phyloP scores from a whole-genome alignment of 2,888 invertebrate species.

The Nymphalis c-album region DNA sequence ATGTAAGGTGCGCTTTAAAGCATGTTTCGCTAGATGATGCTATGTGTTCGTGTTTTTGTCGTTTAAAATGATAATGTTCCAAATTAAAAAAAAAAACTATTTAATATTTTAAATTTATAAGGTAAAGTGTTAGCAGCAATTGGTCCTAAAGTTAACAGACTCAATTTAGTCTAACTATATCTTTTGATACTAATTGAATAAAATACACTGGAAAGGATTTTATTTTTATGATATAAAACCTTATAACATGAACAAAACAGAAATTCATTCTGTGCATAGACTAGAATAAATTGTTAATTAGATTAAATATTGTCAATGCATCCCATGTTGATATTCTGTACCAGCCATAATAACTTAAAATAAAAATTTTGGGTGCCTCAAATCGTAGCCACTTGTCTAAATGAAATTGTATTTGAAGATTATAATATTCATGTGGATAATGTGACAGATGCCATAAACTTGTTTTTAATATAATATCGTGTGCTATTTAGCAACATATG shows the following conservation, averaged over 20 bases:
- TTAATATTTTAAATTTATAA: not conserved
- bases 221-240: not conserved
- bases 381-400: too few species aligned
- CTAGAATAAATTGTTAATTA: too few species aligned
- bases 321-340: too few species aligned
- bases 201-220: not conserved
- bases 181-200: conserved; percentile 10
- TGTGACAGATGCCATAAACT: too few species aligned
- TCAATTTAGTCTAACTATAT: conserved; percentile 3
- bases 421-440: too few species aligned
- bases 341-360: too few species aligned
- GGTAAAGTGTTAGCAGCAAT: not conserved
- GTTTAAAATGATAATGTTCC: not conserved
- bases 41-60: conserved; percentile 24
- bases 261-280: too few species aligned
- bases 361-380: too few species aligned
- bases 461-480: too few species aligned
- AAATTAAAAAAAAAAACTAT: not conserved
- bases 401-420: too few species aligned
- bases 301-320: too few species aligned
- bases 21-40: conserved; percentile 24
- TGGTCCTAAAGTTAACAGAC: not conserved
- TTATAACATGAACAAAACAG: not conserved
- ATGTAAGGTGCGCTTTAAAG: conserved; percentile 49
- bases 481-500: too few species aligned